A percentile compares a stretch with the other conserved stretches of the same genome.
phyloP scores from a whole-genome alignment of 2,888 invertebrate species.

The Ophion costatus region DNA sequence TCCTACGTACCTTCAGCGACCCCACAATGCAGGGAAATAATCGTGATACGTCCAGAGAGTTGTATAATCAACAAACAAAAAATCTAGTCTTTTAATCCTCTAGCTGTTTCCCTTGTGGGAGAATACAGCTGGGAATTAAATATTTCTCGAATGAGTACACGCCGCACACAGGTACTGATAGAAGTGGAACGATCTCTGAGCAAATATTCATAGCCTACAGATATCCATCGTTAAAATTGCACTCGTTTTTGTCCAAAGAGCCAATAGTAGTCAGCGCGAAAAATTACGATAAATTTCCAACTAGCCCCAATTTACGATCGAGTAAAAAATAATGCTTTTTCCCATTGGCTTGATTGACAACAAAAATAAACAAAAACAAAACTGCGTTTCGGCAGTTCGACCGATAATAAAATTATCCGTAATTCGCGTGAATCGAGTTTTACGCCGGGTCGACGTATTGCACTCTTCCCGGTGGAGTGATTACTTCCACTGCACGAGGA shows the following conservation, averaged over 20 bases:
- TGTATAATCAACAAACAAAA: neutral
- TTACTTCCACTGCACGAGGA: neutral
- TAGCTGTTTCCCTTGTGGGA: neutral
- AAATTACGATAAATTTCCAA: no score
- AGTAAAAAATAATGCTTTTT: neutral
- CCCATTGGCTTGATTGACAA: neutral
- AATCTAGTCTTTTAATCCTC: neutral
- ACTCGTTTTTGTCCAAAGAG: neutral
- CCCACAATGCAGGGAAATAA: neutral
- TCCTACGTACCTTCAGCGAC: neutral
- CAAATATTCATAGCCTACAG: neutral
- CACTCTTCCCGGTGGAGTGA: neutral
- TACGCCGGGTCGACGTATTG: neutral
- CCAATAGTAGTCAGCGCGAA: neutral
- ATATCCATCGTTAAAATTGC: neutral
- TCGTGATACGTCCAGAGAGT: neutral
- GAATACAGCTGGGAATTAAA: neutral
- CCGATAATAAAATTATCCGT: neutral
- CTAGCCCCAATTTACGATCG: neutral
- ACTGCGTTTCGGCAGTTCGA: neutral
- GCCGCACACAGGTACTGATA: neutral
- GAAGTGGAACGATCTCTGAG: neutral
- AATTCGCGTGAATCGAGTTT: neutral
- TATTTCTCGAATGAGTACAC: neutral
- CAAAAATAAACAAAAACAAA: neutral